Conservation (phyloP, 2,888 invertebrate genomes). For the Melinaea menophilus region DNA sequence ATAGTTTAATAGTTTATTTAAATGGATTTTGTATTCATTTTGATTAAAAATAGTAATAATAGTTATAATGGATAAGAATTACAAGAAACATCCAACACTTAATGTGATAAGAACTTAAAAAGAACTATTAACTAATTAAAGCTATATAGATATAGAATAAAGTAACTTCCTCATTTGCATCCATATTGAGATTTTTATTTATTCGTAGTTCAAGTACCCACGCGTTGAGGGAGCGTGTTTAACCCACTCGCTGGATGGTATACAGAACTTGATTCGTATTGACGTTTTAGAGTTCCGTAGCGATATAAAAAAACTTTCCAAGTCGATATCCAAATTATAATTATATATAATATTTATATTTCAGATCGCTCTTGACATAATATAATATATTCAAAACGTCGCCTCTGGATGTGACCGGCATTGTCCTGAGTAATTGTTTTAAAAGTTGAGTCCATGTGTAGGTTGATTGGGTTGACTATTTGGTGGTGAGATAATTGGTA, state of each 20-base stretch:
- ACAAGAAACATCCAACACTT: no score
- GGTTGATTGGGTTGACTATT: slow-evolving; percentile 5
- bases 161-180: slow-evolving; percentile 17
- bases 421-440: slow-evolving; percentile 30
- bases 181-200: slow-evolving; percentile 17
- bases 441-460: slow-evolving; percentile 17
- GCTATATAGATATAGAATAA: neutral
- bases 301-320: neutral
- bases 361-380: slow-evolving; percentile 17
- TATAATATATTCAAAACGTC: slow-evolving; percentile 35
- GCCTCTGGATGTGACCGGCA: slow-evolving; percentile 29
- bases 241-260: slow-evolving; percentile 7
- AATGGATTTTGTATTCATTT: neutral
- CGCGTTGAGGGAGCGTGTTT: slow-evolving; percentile 11
- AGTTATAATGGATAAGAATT: no score
- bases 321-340: no score
- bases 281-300: neutral
- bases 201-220: slow-evolving; percentile 14
- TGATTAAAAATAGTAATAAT: neutral
- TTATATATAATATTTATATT: neutral
- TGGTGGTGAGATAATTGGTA: no score
- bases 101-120: no score
- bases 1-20: neutral
- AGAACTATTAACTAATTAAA: no score
- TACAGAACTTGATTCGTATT: slow-evolving; percentile 16